Percentiles rank a stretch among this genome's conserved stretches.
phyloP scores from a whole-genome alignment of 2,888 invertebrate genomes.

The Bombyx huttoni region DNA sequence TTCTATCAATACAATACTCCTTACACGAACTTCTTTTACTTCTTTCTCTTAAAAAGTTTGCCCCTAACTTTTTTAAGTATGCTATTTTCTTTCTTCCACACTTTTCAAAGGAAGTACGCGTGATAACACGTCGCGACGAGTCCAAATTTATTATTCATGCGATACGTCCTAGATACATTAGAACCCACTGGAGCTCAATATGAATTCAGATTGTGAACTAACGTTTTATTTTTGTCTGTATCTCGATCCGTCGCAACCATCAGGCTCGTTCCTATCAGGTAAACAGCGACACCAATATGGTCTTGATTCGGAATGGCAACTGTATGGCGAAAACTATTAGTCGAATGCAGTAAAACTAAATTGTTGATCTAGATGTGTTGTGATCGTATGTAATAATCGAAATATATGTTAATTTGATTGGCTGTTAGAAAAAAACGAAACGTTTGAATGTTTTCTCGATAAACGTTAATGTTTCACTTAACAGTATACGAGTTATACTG shows the following conservation, averaged over 20 bases:
- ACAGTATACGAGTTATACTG: constrained; percentile 6
- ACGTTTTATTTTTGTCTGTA: constrained; percentile 70
- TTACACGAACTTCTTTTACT: constrained; percentile 14
- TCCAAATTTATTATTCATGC: background rate
- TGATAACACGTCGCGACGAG: background rate
- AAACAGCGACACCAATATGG: constrained; percentile 72
- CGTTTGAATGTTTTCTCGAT: no score
- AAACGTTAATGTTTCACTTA: background rate
- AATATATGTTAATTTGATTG: constrained; percentile 40
- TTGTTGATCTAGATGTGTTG: constrained; percentile 48
- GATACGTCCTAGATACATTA: background rate
- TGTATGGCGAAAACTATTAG: constrained; percentile 67
- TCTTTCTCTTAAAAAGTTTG: background rate
- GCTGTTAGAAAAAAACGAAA: constrained; percentile 35
- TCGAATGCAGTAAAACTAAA: constrained; percentile 47
- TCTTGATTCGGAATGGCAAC: constrained; percentile 66
- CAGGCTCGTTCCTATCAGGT: constrained; percentile 91
- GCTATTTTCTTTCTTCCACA: background rate
- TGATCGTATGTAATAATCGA: constrained; percentile 43
- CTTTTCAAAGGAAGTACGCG: background rate
- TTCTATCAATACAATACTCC: constrained; percentile 19
- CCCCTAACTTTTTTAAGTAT: constrained; percentile 1
- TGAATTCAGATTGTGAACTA: constrained; percentile 36
- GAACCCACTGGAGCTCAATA: background rate
- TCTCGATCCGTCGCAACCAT: constrained; percentile 78